Base-by-base conservation (phyloP, 2,797 vertebrate genomes). In the Masticophis lateralis region DNA sequence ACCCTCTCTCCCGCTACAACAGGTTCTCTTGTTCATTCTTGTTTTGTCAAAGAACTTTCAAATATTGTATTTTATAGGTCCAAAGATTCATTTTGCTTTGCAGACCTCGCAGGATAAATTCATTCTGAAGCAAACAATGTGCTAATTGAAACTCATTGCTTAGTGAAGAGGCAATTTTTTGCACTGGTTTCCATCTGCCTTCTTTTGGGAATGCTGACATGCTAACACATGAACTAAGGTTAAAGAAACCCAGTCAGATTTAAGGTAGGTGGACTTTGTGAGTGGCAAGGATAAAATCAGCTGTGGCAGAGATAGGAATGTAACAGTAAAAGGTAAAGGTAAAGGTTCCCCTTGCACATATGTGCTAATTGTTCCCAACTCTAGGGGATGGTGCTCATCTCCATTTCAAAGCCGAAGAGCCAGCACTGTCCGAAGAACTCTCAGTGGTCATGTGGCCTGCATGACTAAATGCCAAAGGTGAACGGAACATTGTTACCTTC, bases 81-180 rank as follows among this genome's bases (percentile, higher is more conserved):
- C 96, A 94, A 96, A 96, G 95, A 96, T 97, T 97, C 96, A 96
- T 96, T 97, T 97, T 97, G 90, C 95, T 96, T 96, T 97, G 96
- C 94, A 96, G 95, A 89, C 86, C 93, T 60, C 56, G 95, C 96
- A 94, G 96, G 97, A 97, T 96, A 96, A 96, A 97, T 95, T 95
- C 94, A 89, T 96, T 96, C 95, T 94, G 93, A 97, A 95, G 87
- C 92, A 90, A 0, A 0, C 0, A 0, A 92, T 89, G 89, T 92
- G 92, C 94, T 96, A 96, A 97, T 95, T 96, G 96, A 97, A 96
- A 96, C 0, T 2, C 55, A 56, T 56, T 93, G 95, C 95, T 92
- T 79, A 93, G 92, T 91, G 91, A 96, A 90, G 74, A 95, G 88
- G 66, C 88, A 95, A 95, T 95, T 93, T 95, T 32, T 93, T 93